These are phyloP conservation scores for Galeruca laticollis DNA, from an alignment of 2,888 invertebrate species.

Conservation along the genomic window DNA sequence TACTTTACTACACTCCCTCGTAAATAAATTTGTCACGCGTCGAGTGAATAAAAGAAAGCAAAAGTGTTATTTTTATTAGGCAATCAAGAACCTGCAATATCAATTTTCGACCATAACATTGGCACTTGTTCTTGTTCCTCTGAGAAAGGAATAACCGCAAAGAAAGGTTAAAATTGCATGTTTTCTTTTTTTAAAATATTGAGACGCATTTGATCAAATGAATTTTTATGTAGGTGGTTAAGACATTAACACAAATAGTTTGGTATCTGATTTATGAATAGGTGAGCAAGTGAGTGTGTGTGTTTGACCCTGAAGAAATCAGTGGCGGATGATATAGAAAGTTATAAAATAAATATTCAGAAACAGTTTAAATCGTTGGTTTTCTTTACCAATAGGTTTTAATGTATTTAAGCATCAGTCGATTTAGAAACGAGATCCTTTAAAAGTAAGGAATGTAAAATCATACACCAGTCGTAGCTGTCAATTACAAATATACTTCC, in stretches of 20 bases:
- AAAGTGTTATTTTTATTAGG: background rate
- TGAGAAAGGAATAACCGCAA: too few relatives aligned
- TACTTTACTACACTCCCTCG: background rate
- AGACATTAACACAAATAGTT: background rate
- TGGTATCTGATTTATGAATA: background rate
- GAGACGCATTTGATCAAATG: background rate
- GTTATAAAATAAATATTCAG: too few relatives aligned
- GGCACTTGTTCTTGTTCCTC: background rate
- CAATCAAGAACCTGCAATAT: background rate
- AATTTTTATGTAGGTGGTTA: constrained; percentile 1
- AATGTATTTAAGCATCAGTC: too few relatives aligned
- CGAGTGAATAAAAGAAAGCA: background rate
- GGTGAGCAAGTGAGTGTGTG: too few relatives aligned
- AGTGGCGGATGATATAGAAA: background rate
- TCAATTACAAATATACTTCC: too few relatives aligned
- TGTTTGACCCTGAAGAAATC: background rate
- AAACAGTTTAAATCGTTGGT: too few relatives aligned
- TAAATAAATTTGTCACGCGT: background rate
- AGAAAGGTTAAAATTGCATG: too few relatives aligned
- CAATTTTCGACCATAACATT: background rate
- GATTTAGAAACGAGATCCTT: too few relatives aligned
- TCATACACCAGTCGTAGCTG: too few relatives aligned
- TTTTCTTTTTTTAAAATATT: background rate
- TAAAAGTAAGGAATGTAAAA: too few relatives aligned
- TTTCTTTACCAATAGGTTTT: too few relatives aligned